Evolutionary conservation across 2,113 vertebrate species (phyloP).

Genomic region (Thymallus thymallus): DNA sequence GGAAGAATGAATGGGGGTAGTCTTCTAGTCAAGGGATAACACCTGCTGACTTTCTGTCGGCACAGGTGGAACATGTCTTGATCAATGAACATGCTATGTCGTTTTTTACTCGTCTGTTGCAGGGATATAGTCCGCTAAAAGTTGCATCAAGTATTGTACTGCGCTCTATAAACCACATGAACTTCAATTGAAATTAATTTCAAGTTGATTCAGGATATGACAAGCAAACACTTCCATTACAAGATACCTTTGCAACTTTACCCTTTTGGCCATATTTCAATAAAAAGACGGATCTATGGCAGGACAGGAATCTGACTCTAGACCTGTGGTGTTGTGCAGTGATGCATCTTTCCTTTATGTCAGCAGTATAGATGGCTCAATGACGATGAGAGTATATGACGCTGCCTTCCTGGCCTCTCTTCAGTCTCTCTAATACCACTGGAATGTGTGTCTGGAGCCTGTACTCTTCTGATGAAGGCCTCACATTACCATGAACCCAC

Average conservation of each 20-base stretch:
- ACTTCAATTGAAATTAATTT: too few species aligned
- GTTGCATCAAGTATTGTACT: too few species aligned
- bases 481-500: slow-evolving; percentile 60
- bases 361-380: slow-evolving; percentile 59
- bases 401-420: slow-evolving; percentile 52
- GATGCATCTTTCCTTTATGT: slow-evolving; percentile 63
- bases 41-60: slow-evolving; percentile 58
- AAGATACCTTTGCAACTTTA: neutral
- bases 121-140: too few species aligned
- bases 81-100: slow-evolving; percentile 24
- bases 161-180: too few species aligned
- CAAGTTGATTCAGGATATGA: slow-evolving; percentile 37
- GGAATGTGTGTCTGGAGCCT: slow-evolving; percentile 17
- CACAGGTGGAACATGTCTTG: slow-evolving; percentile 60
- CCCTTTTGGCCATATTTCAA: slow-evolving; percentile 57
- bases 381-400: slow-evolving; percentile 58
- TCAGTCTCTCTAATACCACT: slow-evolving; percentile 38
- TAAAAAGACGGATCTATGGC: slow-evolving; percentile 47
- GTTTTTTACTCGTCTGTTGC: too few species aligned
- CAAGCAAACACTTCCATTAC: slow-evolving; percentile 47
- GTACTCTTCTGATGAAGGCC: slow-evolving; percentile 9
- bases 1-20: slow-evolving; percentile 43
- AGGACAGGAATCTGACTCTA: slow-evolving; percentile 58
- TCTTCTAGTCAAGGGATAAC: slow-evolving; percentile 30
- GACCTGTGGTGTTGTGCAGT: slow-evolving; percentile 62